These are phyloP conservation scores for Echinarachnius parma DNA, from an alignment of 53 echinoderm and acorn worm genomes.

Conservation along the genomic window DNA sequence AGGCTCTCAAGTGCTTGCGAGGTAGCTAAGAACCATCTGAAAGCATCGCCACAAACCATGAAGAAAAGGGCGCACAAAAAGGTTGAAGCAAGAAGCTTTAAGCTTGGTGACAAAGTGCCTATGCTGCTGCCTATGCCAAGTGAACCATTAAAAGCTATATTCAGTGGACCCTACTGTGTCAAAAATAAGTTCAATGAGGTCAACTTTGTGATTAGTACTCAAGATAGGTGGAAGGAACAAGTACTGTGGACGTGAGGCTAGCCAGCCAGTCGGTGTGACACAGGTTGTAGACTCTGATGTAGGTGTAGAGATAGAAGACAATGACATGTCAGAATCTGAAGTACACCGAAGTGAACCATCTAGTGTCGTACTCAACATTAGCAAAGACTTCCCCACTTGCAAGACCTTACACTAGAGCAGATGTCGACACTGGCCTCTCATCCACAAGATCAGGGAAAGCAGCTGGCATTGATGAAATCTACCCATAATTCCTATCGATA, in stretches of 20 bases:
- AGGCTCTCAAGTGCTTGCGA: constrained; percentile 36
- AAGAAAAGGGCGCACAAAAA: constrained; percentile 53
- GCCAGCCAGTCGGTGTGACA: neutral
- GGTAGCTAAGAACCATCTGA: constrained; percentile 17
- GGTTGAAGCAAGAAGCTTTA: constrained; percentile 38
- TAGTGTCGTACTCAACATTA: too few relatives aligned
- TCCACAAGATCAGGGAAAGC: too few relatives aligned
- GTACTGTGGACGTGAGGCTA: constrained; percentile 32
- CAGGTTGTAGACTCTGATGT: neutral
- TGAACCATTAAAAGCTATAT: constrained; percentile 49
- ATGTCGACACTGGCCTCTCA: too few relatives aligned
- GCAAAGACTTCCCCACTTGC: constrained; percentile 8
- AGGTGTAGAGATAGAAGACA: neutral
- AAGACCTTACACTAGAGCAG: neutral
- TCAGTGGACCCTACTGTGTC: constrained; percentile 57
- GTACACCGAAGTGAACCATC: constrained; percentile 1
- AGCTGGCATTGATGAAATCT: too few relatives aligned
- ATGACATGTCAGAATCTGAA: neutral
- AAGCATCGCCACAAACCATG: constrained; percentile 33
- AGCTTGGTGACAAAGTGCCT: constrained; percentile 57
- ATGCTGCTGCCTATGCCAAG: constrained; percentile 56
- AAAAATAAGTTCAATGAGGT: constrained; percentile 45
- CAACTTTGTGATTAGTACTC: constrained; percentile 62
- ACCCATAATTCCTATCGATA: constrained; percentile 40
- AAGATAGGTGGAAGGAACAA: constrained; percentile 49